Base-by-base conservation (phyloP, 2,888 invertebrate genomes). In the Perizoma flavofasciatum region DNA sequence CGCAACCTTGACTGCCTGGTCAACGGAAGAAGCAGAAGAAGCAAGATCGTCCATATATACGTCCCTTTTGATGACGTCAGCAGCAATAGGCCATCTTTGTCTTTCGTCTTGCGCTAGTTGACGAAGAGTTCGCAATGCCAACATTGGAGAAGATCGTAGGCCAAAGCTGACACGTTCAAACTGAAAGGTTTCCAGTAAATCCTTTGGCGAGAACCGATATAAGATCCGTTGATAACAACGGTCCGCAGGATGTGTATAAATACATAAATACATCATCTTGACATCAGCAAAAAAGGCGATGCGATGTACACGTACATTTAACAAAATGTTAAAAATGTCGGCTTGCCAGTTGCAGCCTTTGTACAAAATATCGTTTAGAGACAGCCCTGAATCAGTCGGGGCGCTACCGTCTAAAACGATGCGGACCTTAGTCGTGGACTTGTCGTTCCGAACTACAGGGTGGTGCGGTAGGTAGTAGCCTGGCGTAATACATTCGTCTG, bases 11-110 rank as follows among this genome's bases (percentile, higher is more conserved):
- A 52, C 56, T 49, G 56, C 66, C 43, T 56, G 51, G 9, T 46
- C 32, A 7, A 56, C n/a, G 32, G 56, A 48, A 34, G 50, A 40
- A 37, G 52, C 55, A 41, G 58, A 60, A 11, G 55, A 44, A n/a
- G 57, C 59, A 7, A 63, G 33, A 43, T 67, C 66, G 50, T 62
- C 61, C 60, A 64, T 64, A 22, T 59, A 65, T 6, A 32, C n/a
- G 46, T 46, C 46, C 32, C 46, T 32, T n/a, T 8, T 46, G 46
- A 46, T 46, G 46, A 46, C 33, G 2, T 46, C 46, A 46, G 46
- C 46, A 4, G 46, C 46, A 9, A 32, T 32, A 33, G 46, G 46
- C 46, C 46, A 46, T 11, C 5, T 44, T 40, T 40, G 37, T 9
- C 41, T 1, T n/a, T 41, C n/a, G 41, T 41, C n/a, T 7, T 41